Evolutionary conservation across 2,113 vertebrate species (phyloP), one percentile per base, ranked within the genome.

Genomic region (Aegypius monachus): DNA sequence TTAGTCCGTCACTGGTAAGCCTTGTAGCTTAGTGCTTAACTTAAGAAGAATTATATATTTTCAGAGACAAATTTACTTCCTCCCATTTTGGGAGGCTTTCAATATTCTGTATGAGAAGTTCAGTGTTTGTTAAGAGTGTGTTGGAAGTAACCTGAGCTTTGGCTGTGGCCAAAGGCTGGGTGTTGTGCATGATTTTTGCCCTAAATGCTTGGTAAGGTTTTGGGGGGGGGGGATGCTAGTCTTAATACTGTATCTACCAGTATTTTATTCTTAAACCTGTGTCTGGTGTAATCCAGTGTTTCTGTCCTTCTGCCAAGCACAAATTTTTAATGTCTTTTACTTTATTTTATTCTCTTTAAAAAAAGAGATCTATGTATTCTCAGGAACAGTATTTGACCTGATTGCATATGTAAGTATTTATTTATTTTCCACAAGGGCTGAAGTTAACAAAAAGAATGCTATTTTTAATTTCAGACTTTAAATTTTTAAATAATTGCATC

Each of bases 391-490:
- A 2, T 61, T 78, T 90, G 72, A 86, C 59, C 55, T 6, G 19
- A 71, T 86, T 95, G 45, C 86, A 74, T 71, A 81, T 26, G 2
- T 50, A 70, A 93, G 13, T 79, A 86, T 83, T 88, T 86, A 79
- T 22, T 86, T 68, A 68, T 59, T 79, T 94, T 78, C 45, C 26
- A 13, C 31, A 62, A 83, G 29, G 59, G 12, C 26, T 83, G 34
- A 84, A 80, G 32, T 90, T 73, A 83, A 78, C 32, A 90, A 88
- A 93, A 93, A 80, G 1, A 84, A 78, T 1, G 2, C 31, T 88
- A 6, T 70, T 95, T 92, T 93, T 96, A 82, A 95, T 93, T 86
- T 74, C 38, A 71, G 56, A 67, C 25, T 81, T 94, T 16, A 61
- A 18, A 52, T 50, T 68, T 77, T 85, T 66, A 88, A 91, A 38